Conservation (phyloP, 2,797 vertebrate species). For the Trachurus trachurus region DNA sequence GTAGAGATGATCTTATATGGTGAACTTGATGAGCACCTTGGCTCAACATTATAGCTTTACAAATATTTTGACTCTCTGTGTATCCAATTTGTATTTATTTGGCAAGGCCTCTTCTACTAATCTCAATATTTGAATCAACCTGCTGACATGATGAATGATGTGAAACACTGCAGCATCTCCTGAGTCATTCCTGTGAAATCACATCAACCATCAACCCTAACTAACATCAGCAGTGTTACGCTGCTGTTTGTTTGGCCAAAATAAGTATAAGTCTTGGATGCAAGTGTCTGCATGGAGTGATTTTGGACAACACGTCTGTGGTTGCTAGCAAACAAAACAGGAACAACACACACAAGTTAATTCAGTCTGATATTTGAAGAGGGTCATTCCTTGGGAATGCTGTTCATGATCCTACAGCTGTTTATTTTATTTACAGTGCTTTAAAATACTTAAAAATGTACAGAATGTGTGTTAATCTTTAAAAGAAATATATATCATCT, state of each 20-base stretch:
- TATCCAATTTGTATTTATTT: slow-evolving; percentile 34
- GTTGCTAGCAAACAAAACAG: slow-evolving; percentile 68
- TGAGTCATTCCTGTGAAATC: slow-evolving; percentile 30
- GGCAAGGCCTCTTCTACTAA: slow-evolving; percentile 25
- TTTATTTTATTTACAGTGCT: slow-evolving; percentile 8
- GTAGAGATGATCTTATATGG: slow-evolving; percentile 52
- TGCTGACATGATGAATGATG: slow-evolving; percentile 14
- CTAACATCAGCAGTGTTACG: slow-evolving; percentile 5
- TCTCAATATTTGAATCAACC: slow-evolving; percentile 42
- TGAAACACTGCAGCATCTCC: slow-evolving; percentile 6
- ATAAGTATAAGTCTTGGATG: slow-evolving; percentile 44
- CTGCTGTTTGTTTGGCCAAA: slow-evolving; percentile 40
- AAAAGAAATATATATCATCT: neutral
- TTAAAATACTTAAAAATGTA: neutral
- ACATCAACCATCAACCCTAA: slow-evolving; percentile 6
- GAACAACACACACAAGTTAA: slow-evolving; percentile 22
- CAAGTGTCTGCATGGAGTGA: slow-evolving; percentile 38
- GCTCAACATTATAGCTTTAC: slow-evolving; percentile 10
- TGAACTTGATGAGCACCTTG: slow-evolving; percentile 27
- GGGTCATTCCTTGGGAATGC: slow-evolving; percentile 23
- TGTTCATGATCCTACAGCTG: slow-evolving; percentile 4
- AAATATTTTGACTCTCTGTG: slow-evolving; percentile 50
- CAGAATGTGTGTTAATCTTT: neutral
- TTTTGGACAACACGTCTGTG: slow-evolving; percentile 46
- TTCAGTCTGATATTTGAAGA: neutral